Base-by-base conservation (phyloP, 2,113 vertebrate species). In the Aleadryas rufinucha region DNA sequence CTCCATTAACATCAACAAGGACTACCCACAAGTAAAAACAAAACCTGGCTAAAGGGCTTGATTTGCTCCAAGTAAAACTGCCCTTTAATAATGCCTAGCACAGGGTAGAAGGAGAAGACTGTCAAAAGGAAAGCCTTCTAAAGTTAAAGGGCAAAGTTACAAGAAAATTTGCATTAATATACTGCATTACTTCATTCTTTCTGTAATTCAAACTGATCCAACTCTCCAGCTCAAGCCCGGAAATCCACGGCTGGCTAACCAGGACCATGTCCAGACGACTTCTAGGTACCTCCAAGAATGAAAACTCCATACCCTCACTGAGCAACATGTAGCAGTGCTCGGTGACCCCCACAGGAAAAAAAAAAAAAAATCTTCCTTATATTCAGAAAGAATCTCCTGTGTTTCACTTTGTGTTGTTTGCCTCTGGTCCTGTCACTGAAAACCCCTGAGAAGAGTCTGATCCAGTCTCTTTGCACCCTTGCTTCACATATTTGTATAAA, bases 311-410 rank as follows among this genome's bases (percentile, higher is more conserved):
- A 64, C 18, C 22, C 16, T 47, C 30, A n/a, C 11, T 20, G 14
- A n/a, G 5, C 14, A 84, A 75, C 5, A 20, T 16, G 33, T 7
- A 23, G 39, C 16, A 61, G 33, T 37, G 26, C 44, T 35, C 1
- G 0, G 39, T 20, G n/a, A 69, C 6, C 9, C 8, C 16, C 33
- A 44, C 2, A 44, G 14, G 7, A 6, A 14, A 20, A 31, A 20
- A 37, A 31, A 20, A 37, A n/a, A 49, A 31, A 77, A 30, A 11
- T 6, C 31, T 33, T 79, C 30, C 37, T 56, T 16, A 9, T 11
- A 18, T n/a, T 66, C 21, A 80, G 9, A 57, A 2, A 6, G 21
- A 63, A 56, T 8, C 6, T 70, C 33, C 13, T 14, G 4, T 14
- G 1, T 44, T 85, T 72, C 33, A 37, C 7, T 31, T 26, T 10